These are phyloP conservation scores for Momotus momota DNA, from an alignment of 2,797 vertebrate genomes.

Conservation along the genomic window DNA sequence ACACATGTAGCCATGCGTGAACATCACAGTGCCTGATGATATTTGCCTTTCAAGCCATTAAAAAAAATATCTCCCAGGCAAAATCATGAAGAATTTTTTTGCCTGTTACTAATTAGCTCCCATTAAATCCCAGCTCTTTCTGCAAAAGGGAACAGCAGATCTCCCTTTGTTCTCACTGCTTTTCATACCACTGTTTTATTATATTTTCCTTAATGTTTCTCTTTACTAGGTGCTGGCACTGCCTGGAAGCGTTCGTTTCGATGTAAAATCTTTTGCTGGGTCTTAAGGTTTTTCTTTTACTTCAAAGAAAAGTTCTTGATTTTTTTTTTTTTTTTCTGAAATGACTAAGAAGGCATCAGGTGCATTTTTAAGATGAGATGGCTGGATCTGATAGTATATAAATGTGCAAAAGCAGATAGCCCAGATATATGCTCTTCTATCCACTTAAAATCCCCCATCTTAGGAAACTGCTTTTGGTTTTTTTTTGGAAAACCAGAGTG, in stretches of 20 bases:
- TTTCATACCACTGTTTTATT: constrained; percentile 3
- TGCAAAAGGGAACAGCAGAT: neutral
- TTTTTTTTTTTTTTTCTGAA: neutral
- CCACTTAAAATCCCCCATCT: neutral
- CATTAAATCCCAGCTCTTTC: neutral
- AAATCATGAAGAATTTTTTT: constrained; percentile 19
- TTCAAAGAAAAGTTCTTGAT: neutral
- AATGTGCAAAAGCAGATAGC: neutral
- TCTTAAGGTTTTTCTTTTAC: neutral
- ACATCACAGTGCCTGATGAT: constrained; percentile 40
- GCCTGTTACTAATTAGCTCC: constrained; percentile 46
- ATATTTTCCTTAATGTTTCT: neutral
- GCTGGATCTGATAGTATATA: neutral
- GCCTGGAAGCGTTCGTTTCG: neutral
- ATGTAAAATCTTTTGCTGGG: neutral
- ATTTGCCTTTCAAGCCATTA: constrained; percentile 57
- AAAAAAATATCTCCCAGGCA: constrained; percentile 44
- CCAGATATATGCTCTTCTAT: neutral
- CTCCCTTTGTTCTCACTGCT: constrained; percentile 13
- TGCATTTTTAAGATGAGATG: neutral
- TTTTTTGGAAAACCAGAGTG: neutral
- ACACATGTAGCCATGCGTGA: constrained; percentile 39
- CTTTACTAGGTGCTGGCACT: neutral
- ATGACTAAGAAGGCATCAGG: neutral
- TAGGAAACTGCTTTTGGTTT: neutral